Evolutionary conservation across 1,140 invertebrate genomes (phyloP), one percentile per base, ranked within the genome.

Genomic region (Batillaria attramentaria): DNA sequence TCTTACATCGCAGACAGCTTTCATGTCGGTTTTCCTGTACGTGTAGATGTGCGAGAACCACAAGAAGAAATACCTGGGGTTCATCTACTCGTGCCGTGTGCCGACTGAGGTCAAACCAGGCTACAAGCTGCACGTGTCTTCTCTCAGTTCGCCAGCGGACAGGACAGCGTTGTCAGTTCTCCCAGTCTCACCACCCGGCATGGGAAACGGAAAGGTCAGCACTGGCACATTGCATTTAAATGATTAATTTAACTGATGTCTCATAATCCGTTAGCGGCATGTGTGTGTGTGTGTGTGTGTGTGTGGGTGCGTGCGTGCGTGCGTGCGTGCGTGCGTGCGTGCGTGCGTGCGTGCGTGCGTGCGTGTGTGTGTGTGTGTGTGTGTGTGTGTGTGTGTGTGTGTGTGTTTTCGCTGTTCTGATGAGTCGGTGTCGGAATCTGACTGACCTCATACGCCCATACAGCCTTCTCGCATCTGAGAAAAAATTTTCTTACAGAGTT

Each of bases 1-100:
- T 28, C 13, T 65, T 2, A 65, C 1, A 16, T 2, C 18, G 16
- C 0, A 65, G n/a, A n/a, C n/a, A n/a, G n/a, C n/a, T n/a, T n/a
- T n/a, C n/a, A 65, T 24, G 18, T 28, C 43, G 31, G 8, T n/a
- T n/a, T 46, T 43, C 16, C 28, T 50, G 39, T 4, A n/a, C 0
- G 31, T 54, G 16, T 57, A 90, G 79, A 84, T 90, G 83, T 87
- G 87, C 79, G 89, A 90, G 79, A 90, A 90, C 80, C 89, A 90
- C 81, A 85, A 83, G 43, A 84, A 85, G 79, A 79, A 41, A 57
- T 89, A 77, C 77, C 87, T 88, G 24, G 88, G 87, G 28, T 90
- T 83, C 78, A 87, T 89, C 42, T 66, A 89, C 24, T 87, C 87
- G 0, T 89, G 87, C 83, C 54, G 43, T 2, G 65, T 89, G 0